Percentiles rank a stretch among this genome's conserved stretches.
These are phyloP conservation scores for Condylura cristata DNA, from an alignment of 2,113 vertebrate species.

Conservation along the genomic window DNA sequence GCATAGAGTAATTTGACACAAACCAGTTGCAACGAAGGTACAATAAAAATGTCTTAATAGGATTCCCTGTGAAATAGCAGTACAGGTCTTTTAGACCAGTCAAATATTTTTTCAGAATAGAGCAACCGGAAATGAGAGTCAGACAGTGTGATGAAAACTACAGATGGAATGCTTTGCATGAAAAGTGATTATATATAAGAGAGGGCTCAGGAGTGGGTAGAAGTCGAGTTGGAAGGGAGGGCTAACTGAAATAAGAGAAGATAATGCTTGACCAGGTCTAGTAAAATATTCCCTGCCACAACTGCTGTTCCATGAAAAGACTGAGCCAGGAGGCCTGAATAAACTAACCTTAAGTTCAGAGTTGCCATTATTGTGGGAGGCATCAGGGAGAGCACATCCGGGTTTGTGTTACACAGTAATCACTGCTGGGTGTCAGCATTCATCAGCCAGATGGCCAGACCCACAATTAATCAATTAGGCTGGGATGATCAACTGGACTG, in stretches of 20 bases:
- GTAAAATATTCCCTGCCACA: conserved; percentile 77
- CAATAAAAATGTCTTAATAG: background rate
- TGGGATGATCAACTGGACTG: conserved; percentile 65
- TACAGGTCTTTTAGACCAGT: background rate
- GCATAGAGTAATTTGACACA: conserved; percentile 11
- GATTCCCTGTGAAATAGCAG: background rate
- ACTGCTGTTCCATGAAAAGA: conserved; percentile 69
- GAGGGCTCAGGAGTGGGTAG: conserved; percentile 21
- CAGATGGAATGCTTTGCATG: conserved; percentile 70
- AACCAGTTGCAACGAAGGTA: conserved; percentile 12
- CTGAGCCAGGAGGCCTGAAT: conserved; percentile 73
- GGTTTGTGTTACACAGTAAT: conserved; percentile 76
- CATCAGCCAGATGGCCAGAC: conserved; percentile 76
- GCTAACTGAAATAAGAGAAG: conserved; percentile 74
- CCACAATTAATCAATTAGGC: conserved; percentile 72
- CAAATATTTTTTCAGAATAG: conserved; percentile 58
- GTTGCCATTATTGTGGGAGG: conserved; percentile 69
- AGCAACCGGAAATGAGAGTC: conserved; percentile 58
- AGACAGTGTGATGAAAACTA: conserved; percentile 68
- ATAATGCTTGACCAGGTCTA: conserved; percentile 77
- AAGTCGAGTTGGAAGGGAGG: conserved; percentile 38
- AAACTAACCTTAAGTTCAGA: conserved; percentile 75
- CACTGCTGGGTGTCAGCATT: conserved; percentile 74
- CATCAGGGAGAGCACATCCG: conserved; percentile 69
- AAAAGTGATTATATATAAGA: conserved; percentile 66